These are phyloP conservation scores for Melinopterus prodromus DNA, from an alignment of 2,888 invertebrate species.

Conservation along the genomic window DNA sequence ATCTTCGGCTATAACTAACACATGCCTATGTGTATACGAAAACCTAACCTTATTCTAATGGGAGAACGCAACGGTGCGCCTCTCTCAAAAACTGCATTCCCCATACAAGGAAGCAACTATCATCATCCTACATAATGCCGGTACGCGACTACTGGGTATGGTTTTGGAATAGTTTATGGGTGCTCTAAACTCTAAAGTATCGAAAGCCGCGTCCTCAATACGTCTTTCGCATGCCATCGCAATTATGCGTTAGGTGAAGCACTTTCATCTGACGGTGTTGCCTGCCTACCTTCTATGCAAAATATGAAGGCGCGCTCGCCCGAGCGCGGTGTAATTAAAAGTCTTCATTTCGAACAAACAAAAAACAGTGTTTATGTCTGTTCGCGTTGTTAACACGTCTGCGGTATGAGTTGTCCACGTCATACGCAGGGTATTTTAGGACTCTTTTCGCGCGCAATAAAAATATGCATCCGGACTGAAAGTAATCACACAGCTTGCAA, in stretches of 20 bases:
- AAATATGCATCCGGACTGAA: background rate
- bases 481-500: background rate
- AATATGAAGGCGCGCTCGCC: background rate
- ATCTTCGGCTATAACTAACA: background rate
- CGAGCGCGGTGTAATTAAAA: background rate
- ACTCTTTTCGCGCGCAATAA: background rate
- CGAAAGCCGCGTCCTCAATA: slow-evolving; percentile 4
- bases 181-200: background rate
- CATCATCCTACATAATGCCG: background rate
- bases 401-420: background rate
- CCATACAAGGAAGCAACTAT: background rate
- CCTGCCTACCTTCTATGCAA: background rate
- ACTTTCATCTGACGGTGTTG: background rate
- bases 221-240: background rate
- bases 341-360: background rate
- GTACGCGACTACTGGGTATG: slow-evolving; percentile 4
- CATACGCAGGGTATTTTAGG: background rate
- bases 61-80: background rate
- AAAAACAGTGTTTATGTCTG: slow-evolving; percentile 14
- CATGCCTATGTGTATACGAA: background rate
- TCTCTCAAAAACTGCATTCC: background rate
- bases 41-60: background rate
- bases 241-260: background rate
- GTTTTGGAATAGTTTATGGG: background rate
- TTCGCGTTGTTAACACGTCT: slow-evolving; percentile 6